Evolutionary conservation across 1,140 invertebrate genomes (phyloP).

Genomic region (Agrypnia vestita): DNA sequence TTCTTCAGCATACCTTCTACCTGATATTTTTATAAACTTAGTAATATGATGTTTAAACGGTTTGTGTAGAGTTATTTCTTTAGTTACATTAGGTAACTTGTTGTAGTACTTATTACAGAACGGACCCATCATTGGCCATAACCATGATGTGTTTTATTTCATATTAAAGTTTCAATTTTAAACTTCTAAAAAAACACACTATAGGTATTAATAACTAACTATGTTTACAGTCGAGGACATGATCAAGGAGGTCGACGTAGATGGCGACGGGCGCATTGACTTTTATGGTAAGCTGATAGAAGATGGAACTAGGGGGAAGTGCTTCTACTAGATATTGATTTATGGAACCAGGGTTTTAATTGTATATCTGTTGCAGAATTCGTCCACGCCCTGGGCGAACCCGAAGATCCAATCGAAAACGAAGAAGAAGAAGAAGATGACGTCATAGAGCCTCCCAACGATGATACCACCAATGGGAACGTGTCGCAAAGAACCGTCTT

Average conservation of each 20-base stretch:
- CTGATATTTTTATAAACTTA: too few species aligned
- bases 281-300: conserved; percentile 81
- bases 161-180: too few species aligned
- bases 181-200: too few species aligned
- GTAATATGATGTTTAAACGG: too few species aligned
- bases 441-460: conserved; percentile 63
- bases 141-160: too few species aligned
- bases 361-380: conserved; percentile 78
- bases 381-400: conserved; percentile 87
- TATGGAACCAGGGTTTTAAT: background rate
- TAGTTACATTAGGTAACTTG: too few species aligned
- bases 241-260: conserved; percentile 93
- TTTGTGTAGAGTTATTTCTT: too few species aligned
- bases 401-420: conserved; percentile 85
- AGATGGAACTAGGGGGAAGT: background rate
- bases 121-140: too few species aligned
- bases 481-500: conserved; percentile 61
- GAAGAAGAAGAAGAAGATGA: conserved; percentile 82
- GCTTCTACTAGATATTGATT: conserved; percentile 22
- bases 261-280: conserved; percentile 91
- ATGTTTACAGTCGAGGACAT: conserved; percentile 88
- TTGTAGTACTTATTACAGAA: too few species aligned
- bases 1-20: too few species aligned
- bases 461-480: conserved; percentile 28
- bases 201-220: background rate